phyloP scores from a whole-genome alignment of 2,888 invertebrate genomes.

The Eupsilia transversa region DNA sequence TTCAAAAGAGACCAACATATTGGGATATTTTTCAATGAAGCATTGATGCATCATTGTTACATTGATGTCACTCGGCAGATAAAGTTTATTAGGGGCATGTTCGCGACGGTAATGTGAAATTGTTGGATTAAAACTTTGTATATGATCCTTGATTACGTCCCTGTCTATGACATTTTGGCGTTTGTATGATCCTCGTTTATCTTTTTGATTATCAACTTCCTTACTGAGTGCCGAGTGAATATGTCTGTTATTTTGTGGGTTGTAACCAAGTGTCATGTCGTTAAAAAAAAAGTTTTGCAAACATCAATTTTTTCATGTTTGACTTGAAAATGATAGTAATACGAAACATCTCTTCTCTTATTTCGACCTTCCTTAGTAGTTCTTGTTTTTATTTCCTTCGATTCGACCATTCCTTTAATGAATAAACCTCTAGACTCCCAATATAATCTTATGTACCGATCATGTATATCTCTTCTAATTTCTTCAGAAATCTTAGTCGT shows the following conservation, averaged over 20 bases:
- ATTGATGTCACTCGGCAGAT: constrained; percentile 51
- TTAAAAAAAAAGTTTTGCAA: constrained; percentile 37
- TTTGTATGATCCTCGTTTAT: constrained; percentile 30
- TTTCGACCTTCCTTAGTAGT: constrained; percentile 1
- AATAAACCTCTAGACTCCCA: constrained; percentile 24
- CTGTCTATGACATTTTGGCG: constrained; percentile 12
- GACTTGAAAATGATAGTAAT: constrained; percentile 11
- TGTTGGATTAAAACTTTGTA: constrained; percentile 34
- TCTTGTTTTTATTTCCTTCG: constrained; percentile 14
- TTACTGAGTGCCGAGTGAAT: constrained; percentile 26
- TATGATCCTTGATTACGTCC: constrained; percentile 10
- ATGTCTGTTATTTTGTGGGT: constrained; percentile 37
- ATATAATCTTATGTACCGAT: neutral
- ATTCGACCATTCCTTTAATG: constrained; percentile 10
- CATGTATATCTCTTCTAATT: constrained; percentile 5
- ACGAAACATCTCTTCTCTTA: neutral
- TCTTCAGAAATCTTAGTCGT: constrained; percentile 14
- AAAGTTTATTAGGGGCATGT: constrained; percentile 11
- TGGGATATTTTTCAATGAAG: constrained; percentile 36
- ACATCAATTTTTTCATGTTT: constrained; percentile 18
- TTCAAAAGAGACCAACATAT: constrained; percentile 41
- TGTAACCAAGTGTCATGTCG: constrained; percentile 46
- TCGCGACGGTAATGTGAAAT: constrained; percentile 43
- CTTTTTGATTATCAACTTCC: constrained; percentile 23
- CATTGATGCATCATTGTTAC: constrained; percentile 38